Evolutionary conservation across 2,113 vertebrate species (phyloP).

Genomic region (Etheostoma cragini): DNA sequence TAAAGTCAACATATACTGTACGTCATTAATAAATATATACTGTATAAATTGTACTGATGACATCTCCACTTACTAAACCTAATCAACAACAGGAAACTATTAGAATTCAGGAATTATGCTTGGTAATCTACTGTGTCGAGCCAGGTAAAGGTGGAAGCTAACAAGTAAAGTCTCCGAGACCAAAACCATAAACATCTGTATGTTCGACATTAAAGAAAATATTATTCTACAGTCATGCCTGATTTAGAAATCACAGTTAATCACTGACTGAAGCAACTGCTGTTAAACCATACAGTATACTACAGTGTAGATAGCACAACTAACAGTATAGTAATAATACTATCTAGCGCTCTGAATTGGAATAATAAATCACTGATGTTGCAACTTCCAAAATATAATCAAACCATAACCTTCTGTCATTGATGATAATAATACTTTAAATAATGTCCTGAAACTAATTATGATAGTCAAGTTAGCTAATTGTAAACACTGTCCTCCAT

Average conservation of each 20-base stretch:
- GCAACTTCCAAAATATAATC: conserved; percentile 23
- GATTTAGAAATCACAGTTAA: conserved; percentile 57
- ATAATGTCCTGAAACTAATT: conserved; percentile 20
- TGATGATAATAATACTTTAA: conserved; percentile 29
- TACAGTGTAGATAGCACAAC: conserved; percentile 50
- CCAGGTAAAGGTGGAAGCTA: conserved; percentile 52
- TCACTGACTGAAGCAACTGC: conserved; percentile 47
- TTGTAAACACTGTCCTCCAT: conserved; percentile 59
- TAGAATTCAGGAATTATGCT: conserved; percentile 52
- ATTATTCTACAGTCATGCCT: conserved; percentile 46
- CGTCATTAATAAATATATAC: conserved; percentile 47
- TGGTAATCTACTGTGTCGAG: conserved; percentile 34
- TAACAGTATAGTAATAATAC: conserved; percentile 44
- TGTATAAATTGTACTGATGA: conserved; percentile 52
- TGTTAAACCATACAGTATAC: conserved; percentile 43
- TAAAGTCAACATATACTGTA: conserved; percentile 35
- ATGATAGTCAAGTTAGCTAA: conserved; percentile 43
- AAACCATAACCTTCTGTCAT: conserved; percentile 25
- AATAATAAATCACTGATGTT: conserved; percentile 53
- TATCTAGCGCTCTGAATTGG: conserved; percentile 40
- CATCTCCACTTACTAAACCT: conserved; percentile 48
- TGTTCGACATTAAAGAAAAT: conserved; percentile 28
- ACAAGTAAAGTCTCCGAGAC: conserved; percentile 39
- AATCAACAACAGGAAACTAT: conserved; percentile 51
- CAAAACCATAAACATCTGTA: conserved; percentile 45